Conservation (phyloP, 2,113 vertebrate species). For the Passer montanus region DNA sequence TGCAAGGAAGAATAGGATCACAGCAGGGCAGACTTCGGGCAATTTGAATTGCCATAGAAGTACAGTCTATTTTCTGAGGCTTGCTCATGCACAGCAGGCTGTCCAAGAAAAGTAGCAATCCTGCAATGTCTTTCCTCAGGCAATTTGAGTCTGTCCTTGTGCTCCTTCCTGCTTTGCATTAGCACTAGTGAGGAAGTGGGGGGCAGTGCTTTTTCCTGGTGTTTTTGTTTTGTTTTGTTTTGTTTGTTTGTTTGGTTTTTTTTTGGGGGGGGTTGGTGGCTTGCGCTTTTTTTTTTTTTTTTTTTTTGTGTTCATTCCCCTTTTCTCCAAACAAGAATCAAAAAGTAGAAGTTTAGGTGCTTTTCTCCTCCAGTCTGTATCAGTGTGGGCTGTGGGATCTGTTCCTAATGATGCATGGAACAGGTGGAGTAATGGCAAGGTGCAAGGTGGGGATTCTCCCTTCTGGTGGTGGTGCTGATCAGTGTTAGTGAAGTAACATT, state of each 20-base stretch:
- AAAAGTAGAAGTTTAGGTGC: not conserved
- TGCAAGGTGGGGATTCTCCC: not conserved
- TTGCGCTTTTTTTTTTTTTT: not conserved
- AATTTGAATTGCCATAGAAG: not conserved
- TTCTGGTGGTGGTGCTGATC: not conserved
- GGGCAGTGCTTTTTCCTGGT: not conserved
- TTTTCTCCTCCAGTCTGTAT: not conserved
- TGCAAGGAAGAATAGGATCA: not conserved
- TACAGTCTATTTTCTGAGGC: not conserved
- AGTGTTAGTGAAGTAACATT: not conserved
- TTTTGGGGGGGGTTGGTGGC: not conserved
- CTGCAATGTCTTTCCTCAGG: not conserved
- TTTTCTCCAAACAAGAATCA: rapidly evolving
- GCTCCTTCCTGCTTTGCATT: not conserved
- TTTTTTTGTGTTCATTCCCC: not conserved
- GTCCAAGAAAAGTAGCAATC: not conserved
- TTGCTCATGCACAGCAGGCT: not conserved
- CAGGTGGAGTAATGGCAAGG: not conserved
- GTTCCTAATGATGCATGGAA: not conserved
- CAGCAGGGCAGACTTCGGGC: not conserved
- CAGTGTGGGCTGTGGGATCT: not conserved
- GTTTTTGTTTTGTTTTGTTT: not conserved
- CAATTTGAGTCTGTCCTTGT: not conserved
- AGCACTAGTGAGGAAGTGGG: not conserved
- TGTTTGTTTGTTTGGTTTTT: no score